Conservation (phyloP, 30 jellyfish, hydroid and myxozoan species). For the Pelagia noctiluca region DNA sequence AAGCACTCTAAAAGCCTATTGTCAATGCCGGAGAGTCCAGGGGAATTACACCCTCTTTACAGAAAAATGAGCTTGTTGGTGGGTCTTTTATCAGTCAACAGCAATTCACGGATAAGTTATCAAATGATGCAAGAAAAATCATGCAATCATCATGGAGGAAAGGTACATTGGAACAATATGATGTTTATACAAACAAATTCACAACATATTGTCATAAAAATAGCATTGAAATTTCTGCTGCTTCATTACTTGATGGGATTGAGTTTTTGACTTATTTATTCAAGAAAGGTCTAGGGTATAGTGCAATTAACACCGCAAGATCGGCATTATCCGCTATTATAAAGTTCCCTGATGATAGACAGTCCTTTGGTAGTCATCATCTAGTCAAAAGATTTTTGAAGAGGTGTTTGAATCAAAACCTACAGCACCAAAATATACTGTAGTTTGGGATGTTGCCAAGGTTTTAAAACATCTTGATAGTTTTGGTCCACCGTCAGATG, state of each 20-base stretch:
- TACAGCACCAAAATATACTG: too few species aligned
- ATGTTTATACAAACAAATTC: conserved; percentile 5
- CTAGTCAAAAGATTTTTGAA: too few species aligned
- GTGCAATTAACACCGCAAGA: conserved; percentile 68
- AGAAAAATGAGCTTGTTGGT: conserved; percentile 22
- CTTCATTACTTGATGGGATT: neutral
- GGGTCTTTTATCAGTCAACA: conserved; percentile 48
- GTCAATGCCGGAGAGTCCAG: conserved; percentile 40
- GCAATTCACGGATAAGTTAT: neutral
- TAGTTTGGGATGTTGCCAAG: too few species aligned
- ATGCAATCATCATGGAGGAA: conserved; percentile 48
- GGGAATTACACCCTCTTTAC: conserved; percentile 23
- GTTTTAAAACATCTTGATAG: too few species aligned
- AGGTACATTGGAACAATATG: conserved; percentile 46
- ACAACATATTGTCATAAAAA: conserved; percentile 6
- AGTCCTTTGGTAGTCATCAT: too few species aligned
- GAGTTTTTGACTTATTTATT: conserved; percentile 24
- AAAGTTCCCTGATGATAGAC: too few species aligned
- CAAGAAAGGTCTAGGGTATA: conserved; percentile 21
- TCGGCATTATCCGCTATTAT: conserved; percentile 56
- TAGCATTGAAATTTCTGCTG: neutral
- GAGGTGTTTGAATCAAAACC: too few species aligned
- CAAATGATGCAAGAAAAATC: conserved; percentile 14
- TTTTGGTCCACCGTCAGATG: too few species aligned
- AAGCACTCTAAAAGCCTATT: conserved; percentile 4